Conservation (phyloP, 1,140 invertebrate species). For the Uloborus diversus region DNA sequence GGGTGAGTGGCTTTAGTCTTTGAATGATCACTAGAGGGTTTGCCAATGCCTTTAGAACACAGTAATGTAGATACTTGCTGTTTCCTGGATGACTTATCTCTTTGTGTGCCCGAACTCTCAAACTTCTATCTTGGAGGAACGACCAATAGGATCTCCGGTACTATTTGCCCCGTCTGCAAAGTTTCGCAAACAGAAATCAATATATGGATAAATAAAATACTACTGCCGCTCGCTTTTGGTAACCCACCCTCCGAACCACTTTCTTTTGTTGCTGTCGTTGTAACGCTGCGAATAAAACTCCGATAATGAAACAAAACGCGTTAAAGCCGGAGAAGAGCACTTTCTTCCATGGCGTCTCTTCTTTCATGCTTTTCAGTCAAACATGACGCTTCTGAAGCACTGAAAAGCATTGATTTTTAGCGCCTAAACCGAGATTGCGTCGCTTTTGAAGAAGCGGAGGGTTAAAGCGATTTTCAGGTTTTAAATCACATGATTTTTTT, state of each 20-base stretch:
- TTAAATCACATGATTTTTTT: constrained; percentile 35
- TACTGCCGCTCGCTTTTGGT: neutral
- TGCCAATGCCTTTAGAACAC: neutral
- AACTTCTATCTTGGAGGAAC: constrained; percentile 22
- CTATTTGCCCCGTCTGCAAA: constrained; percentile 31
- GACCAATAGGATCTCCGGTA: constrained; percentile 28
- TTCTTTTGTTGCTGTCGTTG: constrained; percentile 26
- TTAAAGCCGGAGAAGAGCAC: constrained; percentile 11
- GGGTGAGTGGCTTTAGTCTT: constrained; percentile 43
- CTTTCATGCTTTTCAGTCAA: neutral
- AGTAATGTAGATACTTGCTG: constrained; percentile 40
- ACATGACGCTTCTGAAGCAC: neutral
- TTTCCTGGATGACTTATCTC: constrained; percentile 46
- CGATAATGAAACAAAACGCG: constrained; percentile 35
- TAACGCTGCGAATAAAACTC: constrained; percentile 14
- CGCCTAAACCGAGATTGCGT: neutral
- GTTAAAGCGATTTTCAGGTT: constrained; percentile 43
- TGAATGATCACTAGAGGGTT: constrained; percentile 16
- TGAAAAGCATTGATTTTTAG: constrained; percentile 19
- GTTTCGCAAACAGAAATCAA: constrained; percentile 41
- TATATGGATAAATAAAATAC: constrained; percentile 48
- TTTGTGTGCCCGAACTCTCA: constrained; percentile 33
- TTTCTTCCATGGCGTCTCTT: constrained; percentile 1
- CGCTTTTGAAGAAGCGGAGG: constrained; percentile 3
- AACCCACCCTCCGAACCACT: neutral